Evolutionary conservation across 92 coral and sea anemone species (phyloP).

Genomic region (Meandrina meandrites): DNA sequence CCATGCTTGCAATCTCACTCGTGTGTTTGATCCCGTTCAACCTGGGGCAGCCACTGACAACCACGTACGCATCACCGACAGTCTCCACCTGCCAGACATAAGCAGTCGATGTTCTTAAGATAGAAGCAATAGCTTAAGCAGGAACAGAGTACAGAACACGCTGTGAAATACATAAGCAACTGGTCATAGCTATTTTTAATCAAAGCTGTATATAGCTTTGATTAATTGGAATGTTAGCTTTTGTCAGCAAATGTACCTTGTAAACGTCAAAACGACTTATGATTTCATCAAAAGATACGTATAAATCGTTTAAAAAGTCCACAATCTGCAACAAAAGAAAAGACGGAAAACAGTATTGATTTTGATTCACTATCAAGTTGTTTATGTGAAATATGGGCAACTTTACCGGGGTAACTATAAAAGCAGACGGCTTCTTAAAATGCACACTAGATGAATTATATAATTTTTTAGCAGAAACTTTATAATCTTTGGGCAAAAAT

Average conservation of each 20-base stretch:
- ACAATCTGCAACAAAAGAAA: constrained; percentile 67
- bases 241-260: constrained; percentile 54
- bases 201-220: no score
- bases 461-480: neutral
- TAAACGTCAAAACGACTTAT: constrained; percentile 83
- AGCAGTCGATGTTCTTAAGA: no score
- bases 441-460: neutral
- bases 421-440: neutral
- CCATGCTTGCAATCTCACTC: constrained; percentile 93
- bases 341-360: neutral
- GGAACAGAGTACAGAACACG: no score
- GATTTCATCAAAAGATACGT: constrained; percentile 88
- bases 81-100: constrained; percentile 77
- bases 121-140: no score
- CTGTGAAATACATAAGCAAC: neutral
- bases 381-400: neutral
- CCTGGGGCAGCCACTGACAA: constrained; percentile 92
- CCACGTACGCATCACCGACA: constrained; percentile 95
- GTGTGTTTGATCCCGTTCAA: constrained; percentile 87
- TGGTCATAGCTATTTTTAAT: no score
- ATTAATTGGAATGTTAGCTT: no score
- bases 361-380: neutral
- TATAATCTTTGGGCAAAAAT: neutral
- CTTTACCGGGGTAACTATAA: neutral
- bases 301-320: constrained; percentile 82